Percentiles rank a stretch among this genome's conserved stretches.
phyloP scores from a whole-genome alignment of 2,113 vertebrate species.

The Heterotilapia buettikoferi region DNA sequence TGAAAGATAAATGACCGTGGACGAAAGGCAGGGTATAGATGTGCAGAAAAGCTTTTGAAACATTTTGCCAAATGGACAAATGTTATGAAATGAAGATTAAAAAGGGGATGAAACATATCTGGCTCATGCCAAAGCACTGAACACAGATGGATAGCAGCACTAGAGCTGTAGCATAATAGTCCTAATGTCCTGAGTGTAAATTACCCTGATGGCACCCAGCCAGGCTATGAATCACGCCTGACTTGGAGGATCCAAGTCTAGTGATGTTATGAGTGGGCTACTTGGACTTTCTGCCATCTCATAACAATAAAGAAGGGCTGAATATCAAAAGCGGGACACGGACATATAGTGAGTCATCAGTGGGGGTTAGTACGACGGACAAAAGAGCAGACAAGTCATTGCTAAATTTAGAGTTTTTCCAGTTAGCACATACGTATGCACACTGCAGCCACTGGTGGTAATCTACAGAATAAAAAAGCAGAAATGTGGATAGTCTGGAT shows the following conservation, averaged over 20 bases:
- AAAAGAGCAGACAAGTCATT: not conserved
- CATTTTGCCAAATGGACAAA: not conserved
- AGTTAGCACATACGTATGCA: not conserved
- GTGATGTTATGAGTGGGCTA: not conserved
- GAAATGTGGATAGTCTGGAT: conserved; percentile 7
- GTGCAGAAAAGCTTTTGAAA: not conserved
- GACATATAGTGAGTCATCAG: not conserved
- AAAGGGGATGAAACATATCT: not conserved
- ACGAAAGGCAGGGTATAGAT: not conserved
- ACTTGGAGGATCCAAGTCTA: conserved; percentile 1
- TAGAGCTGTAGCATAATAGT: not conserved
- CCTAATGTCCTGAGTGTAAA: not conserved
- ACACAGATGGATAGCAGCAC: conserved; percentile 6
- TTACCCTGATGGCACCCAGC: not conserved
- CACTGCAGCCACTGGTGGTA: not conserved
- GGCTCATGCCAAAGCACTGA: conserved; percentile 1
- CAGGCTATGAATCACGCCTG: conserved; percentile 13
- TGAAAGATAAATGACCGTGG: not conserved
- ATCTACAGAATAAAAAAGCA: not conserved
- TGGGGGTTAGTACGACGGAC: conserved; percentile 15
- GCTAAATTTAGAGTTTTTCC: not conserved
- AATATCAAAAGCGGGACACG: not conserved
- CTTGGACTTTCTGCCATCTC: conserved; percentile 10
- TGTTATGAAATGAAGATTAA: not conserved
- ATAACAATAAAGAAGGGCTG: not conserved